These are phyloP conservation scores for Turdus rufiventris DNA, from an alignment of 2,113 vertebrate species.

Conservation along the genomic window DNA sequence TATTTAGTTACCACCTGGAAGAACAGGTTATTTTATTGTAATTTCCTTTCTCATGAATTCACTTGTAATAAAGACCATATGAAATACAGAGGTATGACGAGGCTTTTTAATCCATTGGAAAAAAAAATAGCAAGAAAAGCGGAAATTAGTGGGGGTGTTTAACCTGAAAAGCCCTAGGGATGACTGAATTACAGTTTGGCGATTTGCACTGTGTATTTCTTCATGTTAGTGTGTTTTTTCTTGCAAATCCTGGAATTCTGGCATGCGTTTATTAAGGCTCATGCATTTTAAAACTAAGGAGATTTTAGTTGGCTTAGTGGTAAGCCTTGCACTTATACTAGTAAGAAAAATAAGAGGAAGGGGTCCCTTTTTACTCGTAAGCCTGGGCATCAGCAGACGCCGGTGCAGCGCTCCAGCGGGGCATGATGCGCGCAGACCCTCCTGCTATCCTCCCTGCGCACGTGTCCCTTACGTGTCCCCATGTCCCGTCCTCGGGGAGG, in stretches of 20 bases:
- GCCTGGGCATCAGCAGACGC: fast-evolving
- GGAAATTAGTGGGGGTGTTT: background rate
- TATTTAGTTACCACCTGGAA: background rate
- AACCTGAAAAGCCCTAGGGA: background rate
- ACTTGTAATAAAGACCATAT: background rate
- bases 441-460: background rate
- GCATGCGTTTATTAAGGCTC: background rate
- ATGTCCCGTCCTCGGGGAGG: fast-evolving
- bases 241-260: background rate
- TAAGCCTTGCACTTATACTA: background rate
- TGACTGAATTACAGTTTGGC: background rate
- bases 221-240: background rate
- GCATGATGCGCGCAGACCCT: fast-evolving
- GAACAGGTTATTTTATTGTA: background rate
- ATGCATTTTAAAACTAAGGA: background rate
- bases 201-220: fast-evolving
- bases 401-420: fast-evolving
- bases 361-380: background rate
- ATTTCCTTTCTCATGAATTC: background rate
- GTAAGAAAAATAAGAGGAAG: background rate
- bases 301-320: background rate
- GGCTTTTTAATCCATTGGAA: background rate
- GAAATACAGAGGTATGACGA: background rate
- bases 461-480: no score
- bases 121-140: background rate